Conservation (phyloP, 92 coral and sea anemone species). For the Parazoanthus darwini region DNA sequence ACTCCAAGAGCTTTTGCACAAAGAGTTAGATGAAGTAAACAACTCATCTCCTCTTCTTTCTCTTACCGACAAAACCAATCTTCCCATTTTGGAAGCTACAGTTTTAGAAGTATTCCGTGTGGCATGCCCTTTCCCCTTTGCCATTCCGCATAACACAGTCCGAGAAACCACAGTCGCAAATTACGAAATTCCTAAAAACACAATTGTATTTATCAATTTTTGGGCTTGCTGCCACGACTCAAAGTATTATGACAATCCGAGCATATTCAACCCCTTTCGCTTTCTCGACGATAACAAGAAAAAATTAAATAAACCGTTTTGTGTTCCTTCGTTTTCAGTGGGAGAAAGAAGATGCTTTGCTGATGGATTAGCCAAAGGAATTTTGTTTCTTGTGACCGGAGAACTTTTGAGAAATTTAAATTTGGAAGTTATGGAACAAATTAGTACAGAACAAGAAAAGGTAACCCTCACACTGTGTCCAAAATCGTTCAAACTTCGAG, state of each 20-base stretch:
- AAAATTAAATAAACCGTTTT: slow-evolving; percentile 7
- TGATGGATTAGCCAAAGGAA: slow-evolving; percentile 50
- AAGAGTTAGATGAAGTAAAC: not conserved
- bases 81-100: slow-evolving; percentile 57
- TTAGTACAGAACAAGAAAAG: slow-evolving; percentile 31
- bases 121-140: slow-evolving; percentile 54
- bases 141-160: slow-evolving; percentile 59
- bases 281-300: slow-evolving; percentile 41
- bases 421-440: slow-evolving; percentile 44
- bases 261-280: slow-evolving; percentile 59
- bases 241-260: slow-evolving; percentile 42
- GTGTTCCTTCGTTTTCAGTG: slow-evolving; percentile 54
- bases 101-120: slow-evolving; percentile 59
- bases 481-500: slow-evolving; percentile 44
- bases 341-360: slow-evolving; percentile 70
- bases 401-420: slow-evolving; percentile 42
- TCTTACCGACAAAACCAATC: slow-evolving; percentile 17
- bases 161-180: slow-evolving; percentile 57
- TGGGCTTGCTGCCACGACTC: slow-evolving; percentile 64
- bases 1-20: slow-evolving; percentile 44
- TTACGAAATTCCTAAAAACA: slow-evolving; percentile 57
- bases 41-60: not conserved
- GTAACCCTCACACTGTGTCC: slow-evolving; percentile 47
- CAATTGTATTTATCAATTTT: slow-evolving; percentile 55
- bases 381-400: slow-evolving; percentile 47